A percentile compares a stretch with the other conserved stretches of the same genome.
Evolutionary conservation across 2,113 vertebrate species (phyloP).

Genomic region (Cyprinodon brontotheroides): DNA sequence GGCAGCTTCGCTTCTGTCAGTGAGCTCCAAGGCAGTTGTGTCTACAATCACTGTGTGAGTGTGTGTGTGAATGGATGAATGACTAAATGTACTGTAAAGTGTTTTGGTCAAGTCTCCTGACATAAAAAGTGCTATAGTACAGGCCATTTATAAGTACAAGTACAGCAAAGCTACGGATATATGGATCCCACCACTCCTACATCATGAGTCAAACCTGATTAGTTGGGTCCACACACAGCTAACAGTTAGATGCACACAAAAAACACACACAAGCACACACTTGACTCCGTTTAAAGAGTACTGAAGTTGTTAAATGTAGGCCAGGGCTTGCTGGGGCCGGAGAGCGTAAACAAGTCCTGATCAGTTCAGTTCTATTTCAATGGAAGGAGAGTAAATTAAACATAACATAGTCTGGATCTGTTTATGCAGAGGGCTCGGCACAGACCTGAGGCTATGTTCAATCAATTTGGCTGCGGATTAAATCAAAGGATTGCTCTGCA

Average conservation of each 20-base stretch:
- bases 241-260: conserved; percentile 26
- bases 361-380: conserved; percentile 63
- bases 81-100: too few relatives aligned
- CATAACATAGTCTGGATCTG: conserved; percentile 65
- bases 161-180: conserved; percentile 16
- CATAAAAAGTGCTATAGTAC: too few relatives aligned
- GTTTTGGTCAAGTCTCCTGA: too few relatives aligned
- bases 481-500: conserved; percentile 63
- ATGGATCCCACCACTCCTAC: conserved; percentile 57
- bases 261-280: conserved; percentile 23
- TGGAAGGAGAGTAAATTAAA: conserved; percentile 71
- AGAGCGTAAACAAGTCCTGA: conserved; percentile 72
- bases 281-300: conserved; percentile 60
- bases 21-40: too few relatives aligned
- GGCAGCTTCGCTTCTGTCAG: too few relatives aligned
- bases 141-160: too few relatives aligned
- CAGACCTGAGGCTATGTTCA: conserved; percentile 68
- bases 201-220: conserved; percentile 71
- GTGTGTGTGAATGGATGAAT: too few relatives aligned
- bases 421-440: conserved; percentile 63
- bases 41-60: too few relatives aligned
- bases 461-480: conserved; percentile 65
- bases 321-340: conserved; percentile 58
- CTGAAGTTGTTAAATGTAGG: conserved; percentile 69
- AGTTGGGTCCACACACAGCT: conserved; percentile 27